A percentile compares a stretch with the other conserved stretches of the same genome.
phyloP scores from a whole-genome alignment of 2,113 vertebrate species.

The Cyprinodon tularosa region DNA sequence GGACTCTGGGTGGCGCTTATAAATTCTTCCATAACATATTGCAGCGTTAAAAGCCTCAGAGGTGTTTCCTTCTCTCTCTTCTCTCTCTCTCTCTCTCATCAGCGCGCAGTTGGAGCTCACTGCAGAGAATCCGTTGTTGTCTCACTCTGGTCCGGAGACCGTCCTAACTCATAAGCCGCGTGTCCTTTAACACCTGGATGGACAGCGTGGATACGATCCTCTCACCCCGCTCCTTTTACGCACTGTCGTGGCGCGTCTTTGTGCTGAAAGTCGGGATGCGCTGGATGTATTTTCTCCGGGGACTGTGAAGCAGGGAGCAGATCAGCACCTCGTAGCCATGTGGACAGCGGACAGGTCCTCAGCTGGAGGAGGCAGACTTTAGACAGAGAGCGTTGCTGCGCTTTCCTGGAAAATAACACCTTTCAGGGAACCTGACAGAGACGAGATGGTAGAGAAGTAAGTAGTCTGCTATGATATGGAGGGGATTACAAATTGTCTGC shows the following conservation, averaged over 20 bases:
- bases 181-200: conserved; percentile 33
- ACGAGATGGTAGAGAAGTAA: conserved; percentile 81
- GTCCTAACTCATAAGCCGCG: background rate
- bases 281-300: conserved; percentile 51
- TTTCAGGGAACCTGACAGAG: conserved; percentile 61
- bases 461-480: conserved; percentile 30
- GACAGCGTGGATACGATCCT: conserved; percentile 15
- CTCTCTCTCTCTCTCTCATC: conserved; percentile 10
- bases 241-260: conserved; percentile 19
- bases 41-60: background rate
- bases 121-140: conserved; percentile 1
- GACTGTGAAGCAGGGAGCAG: conserved; percentile 36
- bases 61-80: background rate
- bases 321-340: conserved; percentile 39
- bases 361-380: conserved; percentile 13
- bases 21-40: background rate
- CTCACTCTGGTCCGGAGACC: background rate
- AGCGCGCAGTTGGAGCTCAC: background rate
- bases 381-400: background rate
- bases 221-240: background rate
- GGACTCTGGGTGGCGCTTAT: background rate
- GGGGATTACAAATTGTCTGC: background rate
- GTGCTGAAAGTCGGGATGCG: conserved; percentile 56
- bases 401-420: conserved; percentile 30
- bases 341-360: conserved; percentile 45